A percentile compares a stretch with the other conserved stretches of the same genome.
Conservation (phyloP, 2,113 vertebrate species). For the Silurus asotus region DNA sequence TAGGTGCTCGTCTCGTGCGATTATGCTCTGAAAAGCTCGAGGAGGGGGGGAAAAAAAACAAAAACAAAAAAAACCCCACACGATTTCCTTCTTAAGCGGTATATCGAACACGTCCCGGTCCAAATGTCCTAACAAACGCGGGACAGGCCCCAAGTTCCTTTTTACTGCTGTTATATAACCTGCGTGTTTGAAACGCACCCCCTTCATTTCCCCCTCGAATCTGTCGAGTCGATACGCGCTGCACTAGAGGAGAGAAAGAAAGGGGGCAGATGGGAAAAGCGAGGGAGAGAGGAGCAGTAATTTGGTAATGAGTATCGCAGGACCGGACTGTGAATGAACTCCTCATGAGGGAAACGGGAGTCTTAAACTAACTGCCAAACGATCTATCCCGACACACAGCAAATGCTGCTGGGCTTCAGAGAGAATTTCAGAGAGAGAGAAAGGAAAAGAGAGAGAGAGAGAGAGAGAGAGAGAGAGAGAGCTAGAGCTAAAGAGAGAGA, state of each 20-base stretch:
- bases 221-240: background rate
- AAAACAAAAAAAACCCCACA: background rate
- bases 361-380: slow-evolving; percentile 45
- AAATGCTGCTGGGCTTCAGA: slow-evolving; percentile 24
- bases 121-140: background rate
- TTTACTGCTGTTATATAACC: slow-evolving; percentile 47
- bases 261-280: background rate
- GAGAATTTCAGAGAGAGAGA: slow-evolving; percentile 18
- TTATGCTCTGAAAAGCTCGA: slow-evolving; percentile 13
- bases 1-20: slow-evolving; percentile 14
- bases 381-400: slow-evolving; percentile 1
- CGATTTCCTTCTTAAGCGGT: background rate
- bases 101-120: background rate
- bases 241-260: slow-evolving; percentile 32
- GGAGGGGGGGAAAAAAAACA: background rate
- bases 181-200: slow-evolving; percentile 22
- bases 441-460: background rate
- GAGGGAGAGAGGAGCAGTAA: slow-evolving; percentile 39
- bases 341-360: slow-evolving; percentile 40
- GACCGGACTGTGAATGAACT: slow-evolving; percentile 49
- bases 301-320: slow-evolving; percentile 50
- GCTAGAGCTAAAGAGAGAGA: background rate
- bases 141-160: slow-evolving; percentile 8
- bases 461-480: slow-evolving; percentile 1
- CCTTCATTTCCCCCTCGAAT: slow-evolving; percentile 20